A percentile compares a stretch with the other conserved stretches of the same genome.
phyloP scores from a whole-genome alignment of 2,888 invertebrate genomes.

The Eupithecia centaureata region DNA sequence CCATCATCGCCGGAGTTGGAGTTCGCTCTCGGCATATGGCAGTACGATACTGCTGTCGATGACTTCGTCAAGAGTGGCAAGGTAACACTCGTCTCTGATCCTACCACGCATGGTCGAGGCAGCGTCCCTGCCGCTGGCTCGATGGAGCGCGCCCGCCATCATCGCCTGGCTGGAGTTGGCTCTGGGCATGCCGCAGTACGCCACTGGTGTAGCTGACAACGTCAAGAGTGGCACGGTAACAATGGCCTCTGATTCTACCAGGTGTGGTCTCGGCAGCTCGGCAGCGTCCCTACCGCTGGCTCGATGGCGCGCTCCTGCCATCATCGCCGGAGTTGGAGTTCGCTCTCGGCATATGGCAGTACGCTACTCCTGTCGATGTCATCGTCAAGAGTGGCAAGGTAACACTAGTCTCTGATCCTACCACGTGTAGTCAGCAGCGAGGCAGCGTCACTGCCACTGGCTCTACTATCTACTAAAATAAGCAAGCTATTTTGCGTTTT shows the following conservation, averaged over 20 bases:
- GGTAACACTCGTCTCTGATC: conserved; percentile 74
- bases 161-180: conserved; percentile 97
- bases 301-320: conserved; percentile 96
- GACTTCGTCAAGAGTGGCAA: conserved; percentile 98
- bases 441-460: conserved; percentile 92
- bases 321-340: conserved; percentile 97
- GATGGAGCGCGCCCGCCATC: conserved; percentile 97
- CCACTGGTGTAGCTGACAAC: conserved; percentile 94
- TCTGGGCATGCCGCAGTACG: conserved; percentile 97
- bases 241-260: too few species aligned
- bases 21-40: conserved; percentile 96
- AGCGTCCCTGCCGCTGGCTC: conserved; percentile 91
- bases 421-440: conserved; percentile 90
- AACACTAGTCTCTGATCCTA: neutral
- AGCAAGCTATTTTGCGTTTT: too few species aligned
- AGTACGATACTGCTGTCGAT: conserved; percentile 94
- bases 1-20: conserved; percentile 97
- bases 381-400: conserved; percentile 98
- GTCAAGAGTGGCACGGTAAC: conserved; percentile 98
- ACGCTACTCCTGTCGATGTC: conserved; percentile 94
- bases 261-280: too few species aligned
- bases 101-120: conserved; percentile 91
- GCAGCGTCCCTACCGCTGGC: conserved; percentile 94
- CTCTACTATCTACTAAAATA: too few species aligned
- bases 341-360: conserved; percentile 96